phyloP scores from a whole-genome alignment of 2,113 vertebrate species.

The Otis tarda region DNA sequence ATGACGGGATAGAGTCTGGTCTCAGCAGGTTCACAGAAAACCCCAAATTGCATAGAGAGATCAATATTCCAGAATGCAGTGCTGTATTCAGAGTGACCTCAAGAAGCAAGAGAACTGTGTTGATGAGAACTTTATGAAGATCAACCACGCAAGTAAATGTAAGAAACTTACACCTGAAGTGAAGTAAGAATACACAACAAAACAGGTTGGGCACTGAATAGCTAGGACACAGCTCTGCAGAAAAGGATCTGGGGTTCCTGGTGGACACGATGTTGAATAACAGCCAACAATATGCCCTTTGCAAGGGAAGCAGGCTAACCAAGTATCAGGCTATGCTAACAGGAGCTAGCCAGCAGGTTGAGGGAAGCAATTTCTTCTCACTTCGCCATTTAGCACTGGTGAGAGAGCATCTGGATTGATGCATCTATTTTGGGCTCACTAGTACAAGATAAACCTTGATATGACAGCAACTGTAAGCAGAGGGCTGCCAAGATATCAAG shows the following conservation, averaged over 20 bases:
- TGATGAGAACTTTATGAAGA: neutral
- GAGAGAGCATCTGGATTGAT: neutral
- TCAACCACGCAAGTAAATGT: neutral
- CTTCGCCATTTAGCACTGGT: neutral
- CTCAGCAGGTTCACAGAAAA: neutral
- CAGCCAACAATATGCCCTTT: neutral
- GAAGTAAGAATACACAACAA: neutral
- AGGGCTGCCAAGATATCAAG: neutral
- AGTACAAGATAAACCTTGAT: neutral
- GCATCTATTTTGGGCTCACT: neutral
- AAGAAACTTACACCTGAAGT: neutral
- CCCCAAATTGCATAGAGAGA: neutral
- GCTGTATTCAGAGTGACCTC: neutral
- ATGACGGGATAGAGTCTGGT: neutral
- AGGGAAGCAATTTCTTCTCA: neutral
- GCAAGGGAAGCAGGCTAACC: neutral
- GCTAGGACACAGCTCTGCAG: neutral
- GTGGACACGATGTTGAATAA: neutral
- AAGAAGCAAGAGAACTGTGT: neutral
- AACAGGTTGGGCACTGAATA: neutral
- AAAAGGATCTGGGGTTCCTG: neutral
- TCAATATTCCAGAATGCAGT: neutral
- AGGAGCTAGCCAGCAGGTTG: neutral
- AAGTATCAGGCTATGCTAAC: rapidly evolving
- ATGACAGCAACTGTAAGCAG: neutral